Evolutionary conservation across 2,888 invertebrate genomes (phyloP).

Genomic region (Vannuccia rotundouncinata): DNA sequence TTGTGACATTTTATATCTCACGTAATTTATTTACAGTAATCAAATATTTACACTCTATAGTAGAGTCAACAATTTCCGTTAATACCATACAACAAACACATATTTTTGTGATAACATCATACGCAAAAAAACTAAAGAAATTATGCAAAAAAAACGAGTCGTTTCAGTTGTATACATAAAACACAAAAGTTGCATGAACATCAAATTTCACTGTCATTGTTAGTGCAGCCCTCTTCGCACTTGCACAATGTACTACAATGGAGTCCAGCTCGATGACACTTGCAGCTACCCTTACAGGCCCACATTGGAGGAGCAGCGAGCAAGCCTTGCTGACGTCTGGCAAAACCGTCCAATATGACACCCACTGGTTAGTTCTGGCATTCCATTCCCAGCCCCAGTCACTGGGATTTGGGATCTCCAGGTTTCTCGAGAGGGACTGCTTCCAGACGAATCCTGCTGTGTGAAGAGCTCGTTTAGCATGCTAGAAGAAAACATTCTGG

Average conservation of each 20-base stretch:
- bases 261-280: too few relatives aligned
- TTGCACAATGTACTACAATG: too few relatives aligned
- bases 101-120: not conserved
- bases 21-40: conserved; percentile 1
- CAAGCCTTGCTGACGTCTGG: too few relatives aligned
- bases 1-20: not conserved
- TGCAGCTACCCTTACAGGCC: too few relatives aligned
- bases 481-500: not conserved
- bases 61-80: not conserved
- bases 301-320: too few relatives aligned
- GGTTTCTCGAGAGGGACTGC: not conserved
- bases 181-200: too few relatives aligned
- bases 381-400: too few relatives aligned
- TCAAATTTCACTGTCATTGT: too few relatives aligned
- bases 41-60: not conserved
- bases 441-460: conserved; percentile 1
- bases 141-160: not conserved
- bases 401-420: not conserved
- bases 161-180: not conserved
- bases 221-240: too few relatives aligned
- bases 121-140: not conserved
- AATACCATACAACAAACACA: not conserved
- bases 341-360: too few relatives aligned
- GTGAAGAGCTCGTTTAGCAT: not conserved
- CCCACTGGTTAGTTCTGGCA: too few relatives aligned